A percentile compares a stretch with the other conserved stretches of the same genome.
Evolutionary conservation across 2,888 invertebrate genomes (phyloP).

Genomic region (Epirrita christyi): DNA sequence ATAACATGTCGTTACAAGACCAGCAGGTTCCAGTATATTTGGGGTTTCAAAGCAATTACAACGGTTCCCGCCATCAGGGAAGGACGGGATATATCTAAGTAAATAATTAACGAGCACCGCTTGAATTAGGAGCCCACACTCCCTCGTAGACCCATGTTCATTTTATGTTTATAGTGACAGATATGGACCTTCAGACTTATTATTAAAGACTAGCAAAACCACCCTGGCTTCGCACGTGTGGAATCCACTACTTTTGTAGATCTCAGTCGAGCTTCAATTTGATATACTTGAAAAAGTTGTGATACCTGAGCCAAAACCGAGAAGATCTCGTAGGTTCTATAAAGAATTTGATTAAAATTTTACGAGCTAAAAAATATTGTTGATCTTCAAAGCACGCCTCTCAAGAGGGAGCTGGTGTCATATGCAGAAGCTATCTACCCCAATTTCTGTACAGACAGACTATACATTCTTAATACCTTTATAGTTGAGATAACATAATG

Average conservation of each 20-base stretch:
- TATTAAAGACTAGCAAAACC: constrained; percentile 40
- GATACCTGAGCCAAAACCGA: too few species aligned
- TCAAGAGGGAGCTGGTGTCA: background rate
- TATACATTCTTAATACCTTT: background rate
- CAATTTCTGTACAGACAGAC: constrained; percentile 5
- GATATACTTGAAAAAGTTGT: too few species aligned
- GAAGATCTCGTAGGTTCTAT: too few species aligned
- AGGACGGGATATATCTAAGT: constrained; percentile 62
- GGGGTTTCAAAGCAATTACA: constrained; percentile 65
- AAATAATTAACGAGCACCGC: constrained; percentile 69
- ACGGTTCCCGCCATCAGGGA: constrained; percentile 51
- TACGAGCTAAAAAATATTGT: too few species aligned
- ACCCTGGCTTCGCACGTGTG: background rate
- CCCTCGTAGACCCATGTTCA: constrained; percentile 51
- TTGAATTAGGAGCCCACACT: constrained; percentile 58
- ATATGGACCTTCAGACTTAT: constrained; percentile 54
- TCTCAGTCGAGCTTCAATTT: too few species aligned
- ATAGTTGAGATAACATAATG: constrained; percentile 37
- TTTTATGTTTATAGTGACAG: constrained; percentile 64
- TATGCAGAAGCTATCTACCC: background rate
- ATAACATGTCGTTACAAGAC: constrained; percentile 31
- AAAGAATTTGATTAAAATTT: too few species aligned
- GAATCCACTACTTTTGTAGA: background rate
- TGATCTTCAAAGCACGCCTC: too few species aligned
- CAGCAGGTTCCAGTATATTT: constrained; percentile 42